Evolutionary conservation across 1,140 invertebrate genomes (phyloP).

Genomic region (Drepana arcuata): DNA sequence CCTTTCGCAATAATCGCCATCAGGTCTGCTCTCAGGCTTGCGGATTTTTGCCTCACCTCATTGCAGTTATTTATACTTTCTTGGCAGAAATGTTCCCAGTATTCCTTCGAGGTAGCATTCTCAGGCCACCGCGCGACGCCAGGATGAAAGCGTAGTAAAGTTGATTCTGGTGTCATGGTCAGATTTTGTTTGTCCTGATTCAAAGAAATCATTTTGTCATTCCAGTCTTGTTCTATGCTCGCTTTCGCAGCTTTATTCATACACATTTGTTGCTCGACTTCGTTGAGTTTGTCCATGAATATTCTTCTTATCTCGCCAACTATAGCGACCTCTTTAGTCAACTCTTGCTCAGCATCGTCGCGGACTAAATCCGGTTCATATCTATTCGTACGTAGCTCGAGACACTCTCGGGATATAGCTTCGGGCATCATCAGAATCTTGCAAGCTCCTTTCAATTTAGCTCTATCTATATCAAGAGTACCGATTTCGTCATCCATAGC

Average conservation of each 20-base stretch:
- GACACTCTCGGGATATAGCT: constrained; percentile 79
- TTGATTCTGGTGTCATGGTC: constrained; percentile 74
- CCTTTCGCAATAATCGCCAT: constrained; percentile 75
- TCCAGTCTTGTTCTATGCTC: constrained; percentile 88
- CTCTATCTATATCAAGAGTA: constrained; percentile 74
- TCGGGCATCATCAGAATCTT: constrained; percentile 77
- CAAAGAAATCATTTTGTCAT: constrained; percentile 85
- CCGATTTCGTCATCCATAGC: constrained; percentile 79
- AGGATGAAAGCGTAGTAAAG: constrained; percentile 76
- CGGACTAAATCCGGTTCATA: constrained; percentile 86
- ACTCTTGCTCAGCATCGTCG: constrained; percentile 86
- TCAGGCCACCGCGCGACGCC: constrained; percentile 80
- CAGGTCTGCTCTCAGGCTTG: constrained; percentile 73
- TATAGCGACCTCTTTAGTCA: constrained; percentile 81
- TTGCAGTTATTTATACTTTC: constrained; percentile 77
- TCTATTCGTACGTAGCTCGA: constrained; percentile 82
- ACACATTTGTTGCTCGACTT: constrained; percentile 82
- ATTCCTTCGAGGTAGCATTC: constrained; percentile 78
- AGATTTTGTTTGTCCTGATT: constrained; percentile 79
- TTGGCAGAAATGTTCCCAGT: constrained; percentile 79
- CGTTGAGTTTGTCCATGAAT: constrained; percentile 73
- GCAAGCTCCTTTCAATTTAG: constrained; percentile 75
- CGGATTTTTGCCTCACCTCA: constrained; percentile 74
- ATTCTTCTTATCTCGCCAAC: constrained; percentile 77
- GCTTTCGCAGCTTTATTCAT: constrained; percentile 84